phyloP scores from a whole-genome alignment of 2,797 vertebrate genomes.

The Liparis tanakae region DNA sequence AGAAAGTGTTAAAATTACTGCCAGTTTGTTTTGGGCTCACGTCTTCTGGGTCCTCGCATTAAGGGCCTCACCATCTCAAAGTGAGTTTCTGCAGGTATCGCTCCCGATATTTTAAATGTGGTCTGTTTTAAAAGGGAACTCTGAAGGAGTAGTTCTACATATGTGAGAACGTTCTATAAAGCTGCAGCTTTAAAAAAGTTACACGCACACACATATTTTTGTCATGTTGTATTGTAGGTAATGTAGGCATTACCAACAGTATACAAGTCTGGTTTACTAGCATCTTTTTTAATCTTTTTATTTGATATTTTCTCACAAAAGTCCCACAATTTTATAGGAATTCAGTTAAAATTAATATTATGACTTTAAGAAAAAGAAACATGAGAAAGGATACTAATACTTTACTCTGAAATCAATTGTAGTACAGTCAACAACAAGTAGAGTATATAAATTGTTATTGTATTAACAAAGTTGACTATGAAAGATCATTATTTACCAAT shows the following conservation, averaged over 20 bases:
- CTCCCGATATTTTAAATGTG: neutral
- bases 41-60: neutral
- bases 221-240: neutral
- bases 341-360: neutral
- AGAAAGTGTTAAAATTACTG: neutral
- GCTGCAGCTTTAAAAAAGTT: neutral
- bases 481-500: neutral
- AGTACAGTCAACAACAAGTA: neutral
- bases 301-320: neutral
- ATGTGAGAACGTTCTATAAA: neutral
- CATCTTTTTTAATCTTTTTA: neutral
- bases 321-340: neutral
- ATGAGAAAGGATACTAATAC: neutral
- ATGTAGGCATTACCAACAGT: neutral
- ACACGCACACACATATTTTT: neutral
- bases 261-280: neutral
- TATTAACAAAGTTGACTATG: neutral
- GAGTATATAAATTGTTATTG: slow-evolving; percentile 1
- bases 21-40: neutral
- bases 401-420: neutral
- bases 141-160: neutral
- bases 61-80: neutral
- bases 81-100: neutral
- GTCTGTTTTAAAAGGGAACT: neutral
- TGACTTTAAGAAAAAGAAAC: neutral